phyloP scores from a whole-genome alignment of 2,888 invertebrate genomes.

The Copidosoma aretas region DNA sequence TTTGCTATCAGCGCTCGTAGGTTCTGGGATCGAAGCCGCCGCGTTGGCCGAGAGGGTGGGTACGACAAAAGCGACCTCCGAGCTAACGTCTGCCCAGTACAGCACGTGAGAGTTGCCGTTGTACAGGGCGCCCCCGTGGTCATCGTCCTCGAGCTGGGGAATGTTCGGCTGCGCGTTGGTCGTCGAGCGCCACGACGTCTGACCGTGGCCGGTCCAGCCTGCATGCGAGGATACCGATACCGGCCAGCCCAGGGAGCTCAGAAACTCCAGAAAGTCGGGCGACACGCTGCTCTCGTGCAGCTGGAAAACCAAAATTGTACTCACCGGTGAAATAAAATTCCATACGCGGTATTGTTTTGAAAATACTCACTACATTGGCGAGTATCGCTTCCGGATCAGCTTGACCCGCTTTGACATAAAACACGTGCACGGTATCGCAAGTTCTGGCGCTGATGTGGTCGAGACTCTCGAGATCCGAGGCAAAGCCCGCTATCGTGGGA shows the following conservation, averaged over 20 bases:
- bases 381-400: constrained; percentile 80
- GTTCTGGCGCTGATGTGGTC: constrained; percentile 88
- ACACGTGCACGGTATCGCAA: constrained; percentile 91
- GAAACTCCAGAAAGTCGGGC: constrained; percentile 66
- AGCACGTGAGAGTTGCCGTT: constrained; percentile 86
- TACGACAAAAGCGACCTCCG: constrained; percentile 94
- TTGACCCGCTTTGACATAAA: constrained; percentile 91
- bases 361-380: constrained; percentile 69
- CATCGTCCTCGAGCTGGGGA: constrained; percentile 50
- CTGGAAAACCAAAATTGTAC: constrained; percentile 38
- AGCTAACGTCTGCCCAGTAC: constrained; percentile 94
- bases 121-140: constrained; percentile 75
- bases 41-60: constrained; percentile 66
- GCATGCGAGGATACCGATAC: constrained; percentile 85
- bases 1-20: constrained; percentile 49
- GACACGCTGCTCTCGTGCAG: constrained; percentile 63
- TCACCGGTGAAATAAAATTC: no score
- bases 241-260: constrained; percentile 81
- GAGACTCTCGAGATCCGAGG: constrained; percentile 78
- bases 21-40: constrained; percentile 49
- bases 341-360: no score
- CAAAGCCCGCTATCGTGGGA: constrained; percentile 74
- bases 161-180: constrained; percentile 69
- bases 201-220: constrained; percentile 92
- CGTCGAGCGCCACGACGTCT: constrained; percentile 78